phyloP scores from a whole-genome alignment of 2,888 invertebrate species.

The Euphydryas editha region DNA sequence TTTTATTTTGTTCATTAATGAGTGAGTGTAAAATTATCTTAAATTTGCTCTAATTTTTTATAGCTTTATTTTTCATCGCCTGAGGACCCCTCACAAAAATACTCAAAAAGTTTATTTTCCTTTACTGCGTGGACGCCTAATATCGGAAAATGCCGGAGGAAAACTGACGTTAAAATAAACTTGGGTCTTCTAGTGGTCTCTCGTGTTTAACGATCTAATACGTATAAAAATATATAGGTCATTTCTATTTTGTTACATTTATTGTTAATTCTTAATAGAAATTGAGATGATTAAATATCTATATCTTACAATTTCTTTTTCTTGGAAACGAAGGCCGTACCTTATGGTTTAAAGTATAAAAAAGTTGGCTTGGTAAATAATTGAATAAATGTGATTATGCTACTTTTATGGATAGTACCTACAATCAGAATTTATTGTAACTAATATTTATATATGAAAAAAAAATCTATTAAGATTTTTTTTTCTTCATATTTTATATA shows the following conservation, averaged over 20 bases:
- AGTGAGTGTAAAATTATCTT: neutral
- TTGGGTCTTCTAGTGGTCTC: slow-evolving; percentile 23
- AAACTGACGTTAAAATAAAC: slow-evolving; percentile 38
- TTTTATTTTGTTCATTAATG: no score
- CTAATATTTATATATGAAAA: no score
- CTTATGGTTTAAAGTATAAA: no score
- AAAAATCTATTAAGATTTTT: no score
- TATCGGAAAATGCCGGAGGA: slow-evolving; percentile 37
- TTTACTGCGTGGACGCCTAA: slow-evolving; percentile 28
- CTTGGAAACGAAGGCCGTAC: no score
- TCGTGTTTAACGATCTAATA: slow-evolving; percentile 30
- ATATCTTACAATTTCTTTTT: no score
- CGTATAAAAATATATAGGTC: slow-evolving; percentile 30
- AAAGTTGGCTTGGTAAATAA: no score
- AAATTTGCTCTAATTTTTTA: neutral
- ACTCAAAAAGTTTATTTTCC: slow-evolving; percentile 28
- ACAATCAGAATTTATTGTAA: no score
- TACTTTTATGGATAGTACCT: no score
- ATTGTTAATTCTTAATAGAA: slow-evolving; percentile 12
- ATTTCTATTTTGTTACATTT: slow-evolving; percentile 30
- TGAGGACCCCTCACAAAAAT: slow-evolving; percentile 3
- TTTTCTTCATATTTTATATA: no score
- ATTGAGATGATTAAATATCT: no score
- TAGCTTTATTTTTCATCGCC: neutral
- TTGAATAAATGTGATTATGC: no score